Percentiles rank a stretch among this genome's conserved stretches.
phyloP scores from a whole-genome alignment of 2,113 vertebrate species.

The western clawed frog (Xenopus tropicalis) region DNA sequence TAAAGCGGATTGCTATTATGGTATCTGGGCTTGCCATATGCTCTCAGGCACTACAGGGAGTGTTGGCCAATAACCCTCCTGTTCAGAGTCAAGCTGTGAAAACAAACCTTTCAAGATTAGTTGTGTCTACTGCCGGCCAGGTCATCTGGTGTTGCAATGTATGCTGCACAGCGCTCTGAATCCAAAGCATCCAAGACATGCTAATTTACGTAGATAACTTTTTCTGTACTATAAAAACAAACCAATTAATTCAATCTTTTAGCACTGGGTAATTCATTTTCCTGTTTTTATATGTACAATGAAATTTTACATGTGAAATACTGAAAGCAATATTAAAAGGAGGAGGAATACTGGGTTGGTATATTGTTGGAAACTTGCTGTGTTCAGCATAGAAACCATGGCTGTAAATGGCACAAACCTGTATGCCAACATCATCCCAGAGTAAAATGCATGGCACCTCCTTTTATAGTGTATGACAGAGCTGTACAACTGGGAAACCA shows the following conservation, averaged over 20 bases:
- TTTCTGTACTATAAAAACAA: background rate
- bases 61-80: constrained; percentile 54
- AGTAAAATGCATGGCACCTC: too few relatives aligned
- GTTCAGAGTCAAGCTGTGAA: constrained; percentile 73
- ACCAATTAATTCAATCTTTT: background rate
- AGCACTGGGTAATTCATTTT: background rate
- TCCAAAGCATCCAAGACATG: constrained; percentile 22
- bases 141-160: constrained; percentile 51
- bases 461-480: too few relatives aligned
- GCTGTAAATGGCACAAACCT: too few relatives aligned
- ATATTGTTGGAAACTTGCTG: too few relatives aligned
- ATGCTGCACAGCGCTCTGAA: constrained; percentile 3
- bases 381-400: too few relatives aligned
- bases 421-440: too few relatives aligned
- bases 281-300: background rate
- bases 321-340: too few relatives aligned
- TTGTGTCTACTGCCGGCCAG: constrained; percentile 55
- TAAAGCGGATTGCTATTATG: constrained; percentile 53
- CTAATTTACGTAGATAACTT: constrained; percentile 7
- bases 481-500: too few relatives aligned
- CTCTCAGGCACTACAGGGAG: constrained; percentile 67
- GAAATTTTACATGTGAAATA: background rate
- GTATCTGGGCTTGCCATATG: constrained; percentile 59
- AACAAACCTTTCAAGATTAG: constrained; percentile 71
- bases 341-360: too few relatives aligned